These are phyloP conservation scores for Temnothorax unifasciatus DNA, from an alignment of 2,888 invertebrate genomes.

Conservation along the genomic window DNA sequence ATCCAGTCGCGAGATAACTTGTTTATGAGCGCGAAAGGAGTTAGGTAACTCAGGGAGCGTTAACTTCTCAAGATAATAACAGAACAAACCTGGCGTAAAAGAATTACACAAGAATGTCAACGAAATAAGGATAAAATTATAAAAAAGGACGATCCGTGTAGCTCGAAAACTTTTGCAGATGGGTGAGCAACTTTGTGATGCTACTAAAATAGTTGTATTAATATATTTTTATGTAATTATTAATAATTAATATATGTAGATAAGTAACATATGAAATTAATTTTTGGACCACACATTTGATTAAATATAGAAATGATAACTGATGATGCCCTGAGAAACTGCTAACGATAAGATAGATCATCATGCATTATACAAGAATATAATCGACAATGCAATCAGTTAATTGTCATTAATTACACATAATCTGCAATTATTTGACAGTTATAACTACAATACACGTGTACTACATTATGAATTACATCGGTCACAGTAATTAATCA, in stretches of 20 bases:
- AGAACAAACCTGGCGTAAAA: background rate
- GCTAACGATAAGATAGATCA: background rate
- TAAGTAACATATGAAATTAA: background rate
- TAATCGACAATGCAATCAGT: background rate
- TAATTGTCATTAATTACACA: background rate
- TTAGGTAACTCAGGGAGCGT: background rate
- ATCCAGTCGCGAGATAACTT: constrained; percentile 38
- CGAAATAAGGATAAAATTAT: background rate
- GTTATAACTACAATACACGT: background rate
- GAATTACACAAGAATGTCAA: background rate
- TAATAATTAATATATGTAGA: background rate
- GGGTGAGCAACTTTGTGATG: background rate
- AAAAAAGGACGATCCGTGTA: background rate
- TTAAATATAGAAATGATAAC: background rate
- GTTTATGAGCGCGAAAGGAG: constrained; percentile 30
- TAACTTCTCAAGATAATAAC: background rate
- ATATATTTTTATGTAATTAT: background rate
- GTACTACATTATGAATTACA: constrained; percentile 10
- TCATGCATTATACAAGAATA: background rate
- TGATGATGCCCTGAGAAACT: background rate
- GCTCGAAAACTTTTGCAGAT: background rate
- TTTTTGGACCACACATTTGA: background rate
- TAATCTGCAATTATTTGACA: background rate
- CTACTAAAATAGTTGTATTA: background rate
- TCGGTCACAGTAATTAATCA: constrained; percentile 4